phyloP scores from a whole-genome alignment of 2,797 vertebrate genomes.

The Botia kubotai region DNA sequence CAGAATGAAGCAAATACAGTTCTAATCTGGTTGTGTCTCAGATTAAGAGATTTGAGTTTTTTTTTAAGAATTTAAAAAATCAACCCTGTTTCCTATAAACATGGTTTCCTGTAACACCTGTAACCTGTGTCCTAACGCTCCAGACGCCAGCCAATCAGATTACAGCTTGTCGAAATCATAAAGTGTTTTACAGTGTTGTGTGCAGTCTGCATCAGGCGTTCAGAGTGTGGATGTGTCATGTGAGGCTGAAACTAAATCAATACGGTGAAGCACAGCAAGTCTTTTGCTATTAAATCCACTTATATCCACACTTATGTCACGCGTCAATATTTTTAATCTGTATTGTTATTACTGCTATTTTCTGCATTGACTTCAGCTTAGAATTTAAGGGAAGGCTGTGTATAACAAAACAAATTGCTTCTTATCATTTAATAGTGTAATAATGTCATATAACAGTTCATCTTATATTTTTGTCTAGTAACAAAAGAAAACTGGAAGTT shows the following conservation, averaged over 20 bases:
- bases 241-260: not conserved
- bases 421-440: not conserved
- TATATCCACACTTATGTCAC: not conserved
- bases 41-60: too few relatives aligned
- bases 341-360: not conserved
- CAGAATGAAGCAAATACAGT: too few relatives aligned
- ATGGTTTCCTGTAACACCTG: too few relatives aligned
- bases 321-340: not conserved
- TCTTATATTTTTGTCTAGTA: not conserved
- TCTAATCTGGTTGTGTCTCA: too few relatives aligned
- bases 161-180: too few relatives aligned
- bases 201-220: not conserved
- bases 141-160: not conserved
- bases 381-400: not conserved
- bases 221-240: not conserved
- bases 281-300: not conserved
- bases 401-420: not conserved
- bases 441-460: not conserved
- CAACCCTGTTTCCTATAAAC: too few relatives aligned
- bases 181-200: not conserved
- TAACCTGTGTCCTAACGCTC: too few relatives aligned
- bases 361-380: not conserved
- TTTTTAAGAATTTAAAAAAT: too few relatives aligned
- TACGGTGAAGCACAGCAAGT: not conserved
- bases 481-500: not conserved